These are phyloP conservation scores for Montipora capricornis DNA, from an alignment of 64 coral and sea anemone species.

Conservation along the genomic window DNA sequence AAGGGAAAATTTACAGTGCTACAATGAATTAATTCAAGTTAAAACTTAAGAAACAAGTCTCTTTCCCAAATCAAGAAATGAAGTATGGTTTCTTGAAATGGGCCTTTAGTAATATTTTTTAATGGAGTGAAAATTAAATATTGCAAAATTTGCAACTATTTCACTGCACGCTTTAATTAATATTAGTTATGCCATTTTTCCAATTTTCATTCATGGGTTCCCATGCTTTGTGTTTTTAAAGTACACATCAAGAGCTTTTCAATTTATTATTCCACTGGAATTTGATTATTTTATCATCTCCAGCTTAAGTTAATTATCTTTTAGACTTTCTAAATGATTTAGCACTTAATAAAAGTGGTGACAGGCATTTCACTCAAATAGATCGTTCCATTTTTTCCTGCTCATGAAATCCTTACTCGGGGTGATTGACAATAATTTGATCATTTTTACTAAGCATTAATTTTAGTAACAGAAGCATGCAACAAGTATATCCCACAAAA, in stretches of 20 bases:
- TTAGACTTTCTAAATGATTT: neutral
- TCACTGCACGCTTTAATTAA: neutral
- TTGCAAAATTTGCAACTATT: neutral
- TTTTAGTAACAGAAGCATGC: neutral
- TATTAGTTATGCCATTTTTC: neutral
- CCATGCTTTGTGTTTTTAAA: neutral
- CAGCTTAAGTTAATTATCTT: neutral
- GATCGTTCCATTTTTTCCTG: neutral
- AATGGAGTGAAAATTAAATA: neutral
- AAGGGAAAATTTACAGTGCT: slow-evolving; percentile 38
- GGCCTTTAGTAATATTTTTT: slow-evolving; percentile 1
- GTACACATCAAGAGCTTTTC: neutral
- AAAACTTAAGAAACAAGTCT: slow-evolving; percentile 6
- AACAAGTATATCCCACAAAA: neutral
- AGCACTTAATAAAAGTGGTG: neutral
- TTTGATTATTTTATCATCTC: neutral
- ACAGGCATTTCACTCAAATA: neutral
- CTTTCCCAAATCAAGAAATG: slow-evolving; percentile 32
- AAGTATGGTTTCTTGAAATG: slow-evolving; percentile 1
- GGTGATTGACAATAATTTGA: neutral
- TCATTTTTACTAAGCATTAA: neutral
- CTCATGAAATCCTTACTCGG: neutral
- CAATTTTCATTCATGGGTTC: neutral
- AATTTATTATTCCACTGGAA: too few relatives aligned
- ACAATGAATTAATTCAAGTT: slow-evolving; percentile 3